These are phyloP conservation scores for Cetonia aurata DNA, from an alignment of 2,888 invertebrate genomes.

Conservation along the genomic window DNA sequence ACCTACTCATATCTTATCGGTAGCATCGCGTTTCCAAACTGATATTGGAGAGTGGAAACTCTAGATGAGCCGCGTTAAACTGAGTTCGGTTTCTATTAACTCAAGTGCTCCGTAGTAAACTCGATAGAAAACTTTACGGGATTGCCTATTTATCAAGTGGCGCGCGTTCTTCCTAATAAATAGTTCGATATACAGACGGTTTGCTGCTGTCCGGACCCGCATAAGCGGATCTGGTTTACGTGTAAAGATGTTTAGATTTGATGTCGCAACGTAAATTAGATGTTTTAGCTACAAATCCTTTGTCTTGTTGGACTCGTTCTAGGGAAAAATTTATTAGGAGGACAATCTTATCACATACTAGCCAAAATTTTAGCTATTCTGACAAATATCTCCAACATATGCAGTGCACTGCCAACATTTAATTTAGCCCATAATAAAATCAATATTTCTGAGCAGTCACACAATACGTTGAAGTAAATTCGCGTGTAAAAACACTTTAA, in stretches of 20 bases:
- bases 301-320: too few species aligned
- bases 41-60: slow-evolving; percentile 25
- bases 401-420: too few species aligned
- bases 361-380: too few species aligned
- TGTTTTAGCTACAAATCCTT: too few species aligned
- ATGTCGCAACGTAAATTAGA: too few species aligned
- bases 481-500: too few species aligned
- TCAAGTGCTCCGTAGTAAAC: slow-evolving; percentile 36
- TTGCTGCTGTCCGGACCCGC: slow-evolving; percentile 14
- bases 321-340: too few species aligned
- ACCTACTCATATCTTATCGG: not conserved
- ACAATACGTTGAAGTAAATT: too few species aligned
- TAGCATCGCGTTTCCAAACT: slow-evolving; percentile 2
- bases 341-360: too few species aligned
- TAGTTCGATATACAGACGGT: slow-evolving; percentile 30
- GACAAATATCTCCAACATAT: too few species aligned
- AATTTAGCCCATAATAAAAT: too few species aligned
- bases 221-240: not conserved
- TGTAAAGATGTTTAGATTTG: not conserved
- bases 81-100: slow-evolving; percentile 23
- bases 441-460: too few species aligned
- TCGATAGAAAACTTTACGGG: slow-evolving; percentile 40
- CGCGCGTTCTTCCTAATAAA: slow-evolving; percentile 33
- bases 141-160: slow-evolving; percentile 41
- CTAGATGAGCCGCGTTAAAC: slow-evolving; percentile 2